These are phyloP conservation scores for Drosophila greeni DNA, from an alignment of 2,888 invertebrate genomes.

Conservation along the genomic window DNA sequence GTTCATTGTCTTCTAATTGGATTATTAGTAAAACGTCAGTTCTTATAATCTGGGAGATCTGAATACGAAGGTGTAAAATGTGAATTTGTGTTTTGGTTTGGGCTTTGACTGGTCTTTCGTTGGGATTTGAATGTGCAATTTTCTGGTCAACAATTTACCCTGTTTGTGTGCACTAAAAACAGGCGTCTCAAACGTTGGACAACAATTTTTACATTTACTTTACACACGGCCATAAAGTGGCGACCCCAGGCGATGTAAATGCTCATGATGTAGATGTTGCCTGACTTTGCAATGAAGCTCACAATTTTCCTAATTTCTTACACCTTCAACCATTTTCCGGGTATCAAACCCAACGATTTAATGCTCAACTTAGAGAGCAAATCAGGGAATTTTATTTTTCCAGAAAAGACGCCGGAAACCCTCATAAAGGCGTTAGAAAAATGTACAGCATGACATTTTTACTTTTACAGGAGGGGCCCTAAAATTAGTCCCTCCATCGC, in stretches of 20 bases:
- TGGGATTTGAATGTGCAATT: too few relatives aligned
- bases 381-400: neutral
- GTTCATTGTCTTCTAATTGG: neutral
- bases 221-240: neutral
- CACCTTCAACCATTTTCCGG: neutral
- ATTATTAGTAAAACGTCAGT: neutral
- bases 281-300: neutral
- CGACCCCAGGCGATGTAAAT: neutral
- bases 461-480: neutral
- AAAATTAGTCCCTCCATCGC: neutral
- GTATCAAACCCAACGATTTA: neutral
- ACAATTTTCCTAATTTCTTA: neutral
- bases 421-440: neutral
- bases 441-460: neutral
- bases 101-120: neutral
- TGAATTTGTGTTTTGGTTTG: neutral
- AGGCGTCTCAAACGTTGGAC: too few relatives aligned
- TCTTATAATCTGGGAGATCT: neutral
- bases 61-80: neutral
- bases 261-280: neutral
- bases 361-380: neutral
- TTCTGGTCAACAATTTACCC: neutral
- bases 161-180: too few relatives aligned
- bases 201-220: neutral
- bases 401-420: neutral